These are phyloP conservation scores for Pagrus major DNA, from an alignment of 2,113 vertebrate genomes.

Conservation along the genomic window DNA sequence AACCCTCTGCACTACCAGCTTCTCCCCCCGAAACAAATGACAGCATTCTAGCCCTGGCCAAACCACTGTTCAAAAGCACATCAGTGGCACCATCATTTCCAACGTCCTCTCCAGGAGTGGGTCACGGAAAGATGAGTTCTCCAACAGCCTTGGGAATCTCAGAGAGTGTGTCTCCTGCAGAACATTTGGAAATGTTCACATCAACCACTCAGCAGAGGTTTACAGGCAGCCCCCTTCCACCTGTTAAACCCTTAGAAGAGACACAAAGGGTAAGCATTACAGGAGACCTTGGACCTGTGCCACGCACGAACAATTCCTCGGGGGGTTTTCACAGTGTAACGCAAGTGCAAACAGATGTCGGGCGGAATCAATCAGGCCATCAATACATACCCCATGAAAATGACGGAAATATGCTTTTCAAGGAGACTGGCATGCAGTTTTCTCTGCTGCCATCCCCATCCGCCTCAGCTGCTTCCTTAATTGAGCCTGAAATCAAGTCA, in stretches of 20 bases:
- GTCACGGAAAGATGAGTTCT: conserved; percentile 28
- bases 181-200: conserved; percentile 1
- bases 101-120: conserved; percentile 41
- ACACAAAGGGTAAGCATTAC: conserved; percentile 17
- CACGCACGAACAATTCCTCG: conserved; percentile 17
- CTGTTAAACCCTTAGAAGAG: conserved; percentile 39
- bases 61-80: conserved; percentile 41
- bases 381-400: conserved; percentile 11
- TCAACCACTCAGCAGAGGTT: conserved; percentile 34
- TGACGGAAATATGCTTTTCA: conserved; percentile 4
- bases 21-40: conserved; percentile 31
- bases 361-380: conserved; percentile 26
- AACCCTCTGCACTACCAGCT: conserved; percentile 34
- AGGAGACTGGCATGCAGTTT: conserved; percentile 32
- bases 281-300: conserved; percentile 8
- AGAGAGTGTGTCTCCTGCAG: background rate
- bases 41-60: conserved; percentile 3
- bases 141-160: conserved; percentile 7
- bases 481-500: conserved; percentile 2
- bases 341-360: conserved; percentile 29
- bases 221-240: conserved; percentile 34
- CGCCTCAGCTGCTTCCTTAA: conserved; percentile 27
- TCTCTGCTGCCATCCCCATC: conserved; percentile 30
- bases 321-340: conserved; percentile 8
- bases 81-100: conserved; percentile 34